A percentile compares a stretch with the other conserved stretches of the same genome.
Conservation (phyloP, 2,888 invertebrate species). For the Cheilosia soror region DNA sequence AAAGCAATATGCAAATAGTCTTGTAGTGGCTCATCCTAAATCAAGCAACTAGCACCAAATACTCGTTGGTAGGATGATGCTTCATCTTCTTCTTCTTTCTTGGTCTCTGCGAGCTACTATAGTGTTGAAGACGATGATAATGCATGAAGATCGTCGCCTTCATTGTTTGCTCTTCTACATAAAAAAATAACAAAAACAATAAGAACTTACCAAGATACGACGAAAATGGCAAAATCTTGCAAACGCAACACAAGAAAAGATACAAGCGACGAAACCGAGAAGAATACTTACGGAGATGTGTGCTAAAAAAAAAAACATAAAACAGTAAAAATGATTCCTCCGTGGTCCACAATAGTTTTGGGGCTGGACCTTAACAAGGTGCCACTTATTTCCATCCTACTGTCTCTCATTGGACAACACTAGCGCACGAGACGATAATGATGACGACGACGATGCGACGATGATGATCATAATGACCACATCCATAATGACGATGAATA, state of each 20-base stretch:
- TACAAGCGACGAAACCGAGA: conserved; percentile 23
- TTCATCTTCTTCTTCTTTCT: conserved; percentile 3
- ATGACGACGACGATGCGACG: neutral
- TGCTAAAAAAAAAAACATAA: conserved; percentile 3
- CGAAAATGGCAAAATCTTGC: conserved; percentile 25
- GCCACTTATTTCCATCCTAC: conserved; percentile 58
- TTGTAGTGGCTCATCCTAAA: conserved; percentile 20
- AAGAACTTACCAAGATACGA: conserved; percentile 1
- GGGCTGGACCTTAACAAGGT: conserved; percentile 57
- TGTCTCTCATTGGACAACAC: conserved; percentile 46
- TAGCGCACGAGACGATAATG: conserved; percentile 15
- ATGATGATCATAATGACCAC: conserved; percentile 22
- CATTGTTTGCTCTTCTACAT: conserved; percentile 29
- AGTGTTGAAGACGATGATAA: conserved; percentile 44
- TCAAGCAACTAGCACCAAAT: conserved; percentile 14
- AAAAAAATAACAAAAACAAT: conserved; percentile 1
- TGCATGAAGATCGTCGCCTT: conserved; percentile 49
- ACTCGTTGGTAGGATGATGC: neutral
- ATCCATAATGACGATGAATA: conserved; percentile 15
- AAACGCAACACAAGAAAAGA: conserved; percentile 40
- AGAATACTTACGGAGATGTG: conserved; percentile 18
- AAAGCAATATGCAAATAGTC: conserved; percentile 27
- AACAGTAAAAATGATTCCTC: conserved; percentile 35
- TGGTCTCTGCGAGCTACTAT: neutral
- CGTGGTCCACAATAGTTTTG: conserved; percentile 50